Base-by-base conservation (phyloP, 1,140 invertebrate genomes). In the Caenorhabditis inopinata region DNA sequence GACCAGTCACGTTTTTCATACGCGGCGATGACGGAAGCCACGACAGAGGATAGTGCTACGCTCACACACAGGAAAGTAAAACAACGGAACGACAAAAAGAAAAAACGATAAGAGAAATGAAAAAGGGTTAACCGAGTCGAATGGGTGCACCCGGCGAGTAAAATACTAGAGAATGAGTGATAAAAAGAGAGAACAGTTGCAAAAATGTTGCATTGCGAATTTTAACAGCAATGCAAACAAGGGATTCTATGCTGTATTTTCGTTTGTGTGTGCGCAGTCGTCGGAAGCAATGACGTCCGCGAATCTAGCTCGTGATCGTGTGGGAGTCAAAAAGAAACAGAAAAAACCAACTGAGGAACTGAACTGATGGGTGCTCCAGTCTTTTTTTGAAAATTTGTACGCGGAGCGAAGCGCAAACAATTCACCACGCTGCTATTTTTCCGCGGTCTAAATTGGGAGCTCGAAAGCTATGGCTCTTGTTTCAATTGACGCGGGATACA, bases 181-280 rank as follows among this genome's bases (percentile, higher is more conserved):
- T 38, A 68, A 16, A 18, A 18, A 32, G 32, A 68, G 58, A 68
- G 58, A 68, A 38, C 58, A 68, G 58, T 68, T 68, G 58, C 58
- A 68, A 68, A 68, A 68, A 68, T 68, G 58, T 68, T 68, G 58
- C 58, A 32, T 38, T 38, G 58, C 16, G 32, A 68, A 38, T 68
- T 68, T 42, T 68, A 68, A 68, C 58, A 68, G 58, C 58, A 68
- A 68, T 68, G 58, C 58, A 68, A 68, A 68, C 58, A 68, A 5
- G 58, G 58, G 38, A 32, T 68, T 68, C 58, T 32, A 68, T 68
- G 38, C 58, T 18, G 58, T 68, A 68, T 68, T 68, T 68, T n/a
- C 38, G 32, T 38, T 38, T 68, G 32, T 53, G 21, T 68, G 32
- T 68, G 58, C 58, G 58, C 58, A 68, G 58, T 42, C 58, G 58